These are phyloP conservation scores for Oceanodroma leucorhoa DNA, from an alignment of 2,797 vertebrate genomes.

Conservation along the genomic window DNA sequence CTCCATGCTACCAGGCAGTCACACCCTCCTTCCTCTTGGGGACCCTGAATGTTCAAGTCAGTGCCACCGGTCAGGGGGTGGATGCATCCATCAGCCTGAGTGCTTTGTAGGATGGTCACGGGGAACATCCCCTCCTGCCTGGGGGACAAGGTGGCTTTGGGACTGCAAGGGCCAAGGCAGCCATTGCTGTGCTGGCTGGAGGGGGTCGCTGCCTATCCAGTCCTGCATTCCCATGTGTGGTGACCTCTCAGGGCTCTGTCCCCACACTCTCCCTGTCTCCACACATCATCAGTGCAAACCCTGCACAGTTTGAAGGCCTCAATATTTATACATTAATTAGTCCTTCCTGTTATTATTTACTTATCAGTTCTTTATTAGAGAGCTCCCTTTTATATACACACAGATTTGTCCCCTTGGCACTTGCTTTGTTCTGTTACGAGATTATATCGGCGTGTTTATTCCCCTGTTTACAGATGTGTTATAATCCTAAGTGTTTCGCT, in stretches of 20 bases:
- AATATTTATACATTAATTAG: neutral
- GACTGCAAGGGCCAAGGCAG: neutral
- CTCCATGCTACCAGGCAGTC: too few relatives aligned
- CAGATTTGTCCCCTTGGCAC: neutral
- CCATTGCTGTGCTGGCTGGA: neutral
- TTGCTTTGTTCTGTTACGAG: neutral
- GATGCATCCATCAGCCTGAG: rapidly evolving
- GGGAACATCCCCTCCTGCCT: neutral
- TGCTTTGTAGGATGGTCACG: rapidly evolving
- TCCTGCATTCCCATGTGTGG: rapidly evolving
- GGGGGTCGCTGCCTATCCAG: neutral
- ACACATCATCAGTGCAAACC: neutral
- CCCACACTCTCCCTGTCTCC: neutral
- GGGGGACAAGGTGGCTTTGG: neutral
- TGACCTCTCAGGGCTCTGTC: neutral
- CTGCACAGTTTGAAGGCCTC: neutral
- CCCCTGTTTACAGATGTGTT: conserved; percentile 1
- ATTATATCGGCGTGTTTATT: neutral
- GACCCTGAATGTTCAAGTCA: neutral
- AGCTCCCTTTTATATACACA: neutral
- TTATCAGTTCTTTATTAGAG: neutral
- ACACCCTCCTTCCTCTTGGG: neutral
- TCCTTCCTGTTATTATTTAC: neutral
- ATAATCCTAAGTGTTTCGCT: conserved; percentile 32
- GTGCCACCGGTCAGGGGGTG: neutral